phyloP scores from a whole-genome alignment of 2,113 vertebrate genomes.

The Indicator maculatus region DNA sequence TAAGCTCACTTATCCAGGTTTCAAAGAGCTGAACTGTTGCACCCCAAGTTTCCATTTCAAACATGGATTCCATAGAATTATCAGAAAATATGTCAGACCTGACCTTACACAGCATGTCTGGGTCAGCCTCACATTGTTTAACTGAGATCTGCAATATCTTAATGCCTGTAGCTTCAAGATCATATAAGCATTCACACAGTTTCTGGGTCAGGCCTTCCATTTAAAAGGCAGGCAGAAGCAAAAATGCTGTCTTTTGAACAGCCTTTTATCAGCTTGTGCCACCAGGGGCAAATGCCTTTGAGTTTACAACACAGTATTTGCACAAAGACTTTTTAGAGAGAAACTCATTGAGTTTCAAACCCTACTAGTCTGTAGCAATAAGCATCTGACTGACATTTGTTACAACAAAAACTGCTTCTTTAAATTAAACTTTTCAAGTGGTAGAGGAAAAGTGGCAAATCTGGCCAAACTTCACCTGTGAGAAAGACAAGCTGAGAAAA shows the following conservation, averaged over 20 bases:
- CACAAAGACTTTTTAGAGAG: neutral
- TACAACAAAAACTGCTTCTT: neutral
- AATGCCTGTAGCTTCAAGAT: neutral
- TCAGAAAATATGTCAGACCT: neutral
- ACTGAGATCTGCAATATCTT: neutral
- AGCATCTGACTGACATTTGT: neutral
- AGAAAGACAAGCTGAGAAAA: neutral
- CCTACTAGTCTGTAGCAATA: neutral
- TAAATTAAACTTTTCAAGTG: neutral
- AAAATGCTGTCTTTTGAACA: neutral
- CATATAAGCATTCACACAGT: neutral
- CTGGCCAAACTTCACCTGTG: neutral
- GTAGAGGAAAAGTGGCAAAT: neutral
- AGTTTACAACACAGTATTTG: neutral
- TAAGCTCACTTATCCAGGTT: slow-evolving; percentile 5
- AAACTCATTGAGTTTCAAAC: neutral
- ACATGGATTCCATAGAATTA: neutral
- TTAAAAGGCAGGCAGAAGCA: slow-evolving; percentile 30
- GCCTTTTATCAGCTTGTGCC: slow-evolving; percentile 17
- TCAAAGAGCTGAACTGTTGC: slow-evolving; percentile 36
- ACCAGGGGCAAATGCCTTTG: neutral
- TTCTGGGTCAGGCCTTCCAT: slow-evolving; percentile 47
- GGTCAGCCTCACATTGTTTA: neutral
- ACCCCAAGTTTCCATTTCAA: slow-evolving; percentile 47
- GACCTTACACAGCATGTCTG: slow-evolving; percentile 27